Evolutionary conservation across 2,888 invertebrate species (phyloP), one percentile per base, ranked within the genome.

Genomic region (Conops quadrifasciatus): DNA sequence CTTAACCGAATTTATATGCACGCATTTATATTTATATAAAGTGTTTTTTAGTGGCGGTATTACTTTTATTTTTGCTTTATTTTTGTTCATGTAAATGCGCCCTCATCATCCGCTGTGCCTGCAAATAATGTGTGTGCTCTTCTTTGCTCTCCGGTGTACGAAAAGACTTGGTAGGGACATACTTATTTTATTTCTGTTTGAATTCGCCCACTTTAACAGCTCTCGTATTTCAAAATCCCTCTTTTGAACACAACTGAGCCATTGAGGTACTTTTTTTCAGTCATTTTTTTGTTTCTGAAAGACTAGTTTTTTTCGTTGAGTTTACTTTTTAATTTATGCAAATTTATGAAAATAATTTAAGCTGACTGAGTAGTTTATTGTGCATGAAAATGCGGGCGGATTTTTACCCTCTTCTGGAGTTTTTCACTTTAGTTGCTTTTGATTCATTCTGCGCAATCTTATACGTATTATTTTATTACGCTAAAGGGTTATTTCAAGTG

Each of bases 331-430:
- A 49, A 49, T 49, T 49, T 49, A 49, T 49, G 53, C 5, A 36
- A 36, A 36, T 36, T 36, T 53, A n/a, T 53, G 53, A 53, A 53
- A 21, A 53, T 21, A 53, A 53, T 53, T 53, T 53, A 53, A 53
- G 53, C 53, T 53, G 53, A 19, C 53, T 53, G 7, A 53, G 53
- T 53, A 53, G 21, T 53, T 53, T 53, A 53, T 53, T 53, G 53
- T 53, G 53, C 53, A 53, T 53, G 24, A 53, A 53, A 53, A 53
- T 53, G n/a, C 53, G 53, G 21, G 53, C 21, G 53, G 21, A 53
- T 21, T 53, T 53, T 53, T 11, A 36, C 9, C 36, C 36, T 36
- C 36, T 19, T n/a, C 21, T 49, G 49, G 2, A 4, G 9, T 16
- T 49, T 49, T 49, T 4, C 9, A 16, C 19, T 49, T 49, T n/a